These are phyloP conservation scores for Drosophila kanekoi DNA, from an alignment of 2,888 invertebrate species.

Conservation along the genomic window DNA sequence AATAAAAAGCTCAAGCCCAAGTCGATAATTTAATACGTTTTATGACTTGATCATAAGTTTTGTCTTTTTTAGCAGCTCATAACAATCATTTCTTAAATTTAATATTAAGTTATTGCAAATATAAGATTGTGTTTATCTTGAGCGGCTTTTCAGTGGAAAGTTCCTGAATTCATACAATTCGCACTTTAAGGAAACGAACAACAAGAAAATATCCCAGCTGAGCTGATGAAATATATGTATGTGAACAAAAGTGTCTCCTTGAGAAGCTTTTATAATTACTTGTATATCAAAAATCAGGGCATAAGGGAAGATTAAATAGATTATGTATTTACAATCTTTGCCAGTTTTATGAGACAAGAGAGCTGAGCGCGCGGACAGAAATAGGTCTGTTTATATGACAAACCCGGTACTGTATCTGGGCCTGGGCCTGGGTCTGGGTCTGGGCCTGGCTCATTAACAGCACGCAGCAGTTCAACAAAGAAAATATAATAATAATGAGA, in stretches of 20 bases:
- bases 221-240: no score
- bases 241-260: neutral
- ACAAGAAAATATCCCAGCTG: no score
- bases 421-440: constrained; percentile 1
- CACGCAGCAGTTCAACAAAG: constrained; percentile 54
- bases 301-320: no score
- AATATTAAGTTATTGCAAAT: neutral
- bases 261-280: no score
- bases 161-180: no score
- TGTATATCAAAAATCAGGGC: no score
- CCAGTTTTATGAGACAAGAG: neutral
- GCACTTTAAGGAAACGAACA: no score
- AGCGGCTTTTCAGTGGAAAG: no score
- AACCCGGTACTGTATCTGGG: neutral
- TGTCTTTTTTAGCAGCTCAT: neutral
- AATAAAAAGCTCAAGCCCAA: constrained; percentile 1
- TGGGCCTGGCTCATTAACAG: constrained; percentile 40
- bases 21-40: neutral
- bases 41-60: neutral
- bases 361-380: neutral
- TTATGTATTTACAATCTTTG: neutral
- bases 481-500: constrained; percentile 53
- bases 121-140: no score
- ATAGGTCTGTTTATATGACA: constrained; percentile 18
- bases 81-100: neutral